A percentile compares a stretch with the other conserved stretches of the same genome.
Evolutionary conservation across 2,888 invertebrate species (phyloP).

Genomic region (Microdon myrmicae): DNA sequence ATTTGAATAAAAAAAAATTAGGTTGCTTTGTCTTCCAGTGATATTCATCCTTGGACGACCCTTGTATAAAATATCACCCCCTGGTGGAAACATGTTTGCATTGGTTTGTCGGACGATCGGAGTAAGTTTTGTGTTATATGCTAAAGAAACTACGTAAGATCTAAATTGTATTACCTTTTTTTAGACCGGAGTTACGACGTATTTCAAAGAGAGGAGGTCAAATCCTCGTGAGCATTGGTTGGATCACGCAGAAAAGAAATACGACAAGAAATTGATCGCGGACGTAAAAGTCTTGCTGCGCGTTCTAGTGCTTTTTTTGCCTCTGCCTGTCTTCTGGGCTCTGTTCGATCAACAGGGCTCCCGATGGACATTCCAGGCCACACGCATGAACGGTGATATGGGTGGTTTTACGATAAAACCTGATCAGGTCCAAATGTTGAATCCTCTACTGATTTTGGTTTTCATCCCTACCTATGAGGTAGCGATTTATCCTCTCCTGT

Average conservation of each 20-base stretch:
- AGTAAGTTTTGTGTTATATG: conserved; percentile 68
- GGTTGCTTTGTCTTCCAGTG: conserved; percentile 68
- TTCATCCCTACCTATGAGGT: conserved; percentile 88
- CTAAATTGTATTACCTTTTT: too few species aligned
- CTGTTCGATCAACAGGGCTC: conserved; percentile 94
- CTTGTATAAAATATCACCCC: conserved; percentile 73
- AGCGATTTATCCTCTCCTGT: conserved; percentile 81
- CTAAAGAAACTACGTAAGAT: not conserved
- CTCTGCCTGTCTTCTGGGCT: conserved; percentile 93
- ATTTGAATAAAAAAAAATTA: not conserved
- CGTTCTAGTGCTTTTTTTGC: conserved; percentile 82
- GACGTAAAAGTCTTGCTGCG: conserved; percentile 84
- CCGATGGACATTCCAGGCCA: conserved; percentile 92
- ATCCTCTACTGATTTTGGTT: conserved; percentile 84
- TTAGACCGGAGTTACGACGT: conserved; percentile 69
- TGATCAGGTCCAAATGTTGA: conserved; percentile 95
- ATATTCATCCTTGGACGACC: conserved; percentile 77
- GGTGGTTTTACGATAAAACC: conserved; percentile 82
- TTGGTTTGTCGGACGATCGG: conserved; percentile 74
- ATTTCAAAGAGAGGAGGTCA: conserved; percentile 63
- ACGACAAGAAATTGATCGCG: conserved; percentile 74
- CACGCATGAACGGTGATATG: conserved; percentile 84
- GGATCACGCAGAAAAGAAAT: conserved; percentile 82
- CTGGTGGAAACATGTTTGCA: conserved; percentile 76
- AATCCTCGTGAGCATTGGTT: conserved; percentile 82